A percentile compares a stretch with the other conserved stretches of the same genome.
These are phyloP conservation scores for Gandaritis pyraliata DNA, from an alignment of 2,888 invertebrate genomes.

Conservation along the genomic window DNA sequence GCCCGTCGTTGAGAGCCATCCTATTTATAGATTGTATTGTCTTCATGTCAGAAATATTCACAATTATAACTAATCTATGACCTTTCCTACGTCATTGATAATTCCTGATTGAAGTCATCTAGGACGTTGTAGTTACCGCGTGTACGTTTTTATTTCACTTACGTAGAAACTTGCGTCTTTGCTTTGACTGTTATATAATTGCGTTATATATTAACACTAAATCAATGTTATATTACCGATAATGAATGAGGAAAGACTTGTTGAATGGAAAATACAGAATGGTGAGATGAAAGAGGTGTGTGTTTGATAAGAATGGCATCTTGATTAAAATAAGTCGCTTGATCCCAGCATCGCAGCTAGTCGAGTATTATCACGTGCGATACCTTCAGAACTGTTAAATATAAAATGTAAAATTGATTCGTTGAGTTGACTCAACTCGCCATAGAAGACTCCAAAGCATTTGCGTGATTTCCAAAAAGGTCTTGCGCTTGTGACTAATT, in stretches of 20 bases:
- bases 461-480: slow-evolving; percentile 21
- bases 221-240: not conserved
- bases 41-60: not conserved
- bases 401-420: not conserved
- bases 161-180: slow-evolving; percentile 13
- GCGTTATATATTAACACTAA: too few relatives aligned
- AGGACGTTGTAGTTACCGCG: slow-evolving; percentile 24
- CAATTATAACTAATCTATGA: slow-evolving; percentile 1
- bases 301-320: not conserved
- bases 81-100: slow-evolving; percentile 20
- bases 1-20: not conserved
- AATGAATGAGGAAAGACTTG: not conserved
- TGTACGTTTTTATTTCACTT: slow-evolving; percentile 20
- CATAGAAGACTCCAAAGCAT: slow-evolving; percentile 1
- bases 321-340: not conserved
- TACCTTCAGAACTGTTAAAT: not conserved
- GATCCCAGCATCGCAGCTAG: not conserved
- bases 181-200: not conserved
- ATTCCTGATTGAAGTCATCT: slow-evolving; percentile 11
- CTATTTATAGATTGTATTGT: slow-evolving; percentile 33
- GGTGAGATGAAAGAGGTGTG: not conserved
- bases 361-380: not conserved
- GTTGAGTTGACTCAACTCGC: too few relatives aligned
- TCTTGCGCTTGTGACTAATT: slow-evolving; percentile 23
- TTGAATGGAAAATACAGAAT: not conserved